These are phyloP conservation scores for Oreochromis mossambicus DNA, from an alignment of 2,797 vertebrate species.

Conservation along the genomic window DNA sequence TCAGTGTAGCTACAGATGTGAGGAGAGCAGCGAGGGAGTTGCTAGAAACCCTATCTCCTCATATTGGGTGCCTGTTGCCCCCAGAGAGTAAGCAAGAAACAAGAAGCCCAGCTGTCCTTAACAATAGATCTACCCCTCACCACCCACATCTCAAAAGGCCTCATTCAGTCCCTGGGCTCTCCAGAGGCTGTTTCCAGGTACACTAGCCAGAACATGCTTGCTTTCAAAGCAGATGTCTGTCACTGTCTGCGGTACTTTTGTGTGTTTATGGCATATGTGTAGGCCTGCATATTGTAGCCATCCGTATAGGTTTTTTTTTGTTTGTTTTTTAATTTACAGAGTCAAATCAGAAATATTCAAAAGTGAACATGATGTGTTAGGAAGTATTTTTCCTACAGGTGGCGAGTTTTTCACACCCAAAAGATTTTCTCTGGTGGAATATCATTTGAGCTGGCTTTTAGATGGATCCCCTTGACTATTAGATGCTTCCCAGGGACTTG, in stretches of 20 bases:
- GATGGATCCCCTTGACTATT: not conserved
- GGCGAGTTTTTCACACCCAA: not conserved
- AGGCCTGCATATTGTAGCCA: not conserved
- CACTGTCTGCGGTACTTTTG: conserved; percentile 15
- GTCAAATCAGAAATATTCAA: not conserved
- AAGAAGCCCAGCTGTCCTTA: conserved; percentile 81
- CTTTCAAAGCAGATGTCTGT: conserved; percentile 45
- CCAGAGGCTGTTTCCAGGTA: conserved; percentile 53
- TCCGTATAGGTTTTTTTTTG: not conserved
- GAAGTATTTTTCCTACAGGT: not conserved
- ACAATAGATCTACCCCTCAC: conserved; percentile 74
- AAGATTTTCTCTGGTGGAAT: not conserved
- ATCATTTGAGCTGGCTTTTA: not conserved
- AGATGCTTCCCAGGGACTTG: not conserved
- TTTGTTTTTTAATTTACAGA: not conserved
- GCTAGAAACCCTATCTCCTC: conserved; percentile 75
- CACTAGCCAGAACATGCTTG: conserved; percentile 64
- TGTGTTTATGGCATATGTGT: not conserved
- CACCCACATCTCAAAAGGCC: conserved; percentile 66
- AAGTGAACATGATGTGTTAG: not conserved
- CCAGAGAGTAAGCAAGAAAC: conserved; percentile 71
- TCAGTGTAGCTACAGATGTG: conserved; percentile 61
- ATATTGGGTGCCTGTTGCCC: conserved; percentile 73
- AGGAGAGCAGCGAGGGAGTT: conserved; percentile 51
- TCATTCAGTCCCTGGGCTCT: conserved; percentile 70